Evolutionary conservation across 2,888 invertebrate species (phyloP).

Genomic region (Panzeria rudis): DNA sequence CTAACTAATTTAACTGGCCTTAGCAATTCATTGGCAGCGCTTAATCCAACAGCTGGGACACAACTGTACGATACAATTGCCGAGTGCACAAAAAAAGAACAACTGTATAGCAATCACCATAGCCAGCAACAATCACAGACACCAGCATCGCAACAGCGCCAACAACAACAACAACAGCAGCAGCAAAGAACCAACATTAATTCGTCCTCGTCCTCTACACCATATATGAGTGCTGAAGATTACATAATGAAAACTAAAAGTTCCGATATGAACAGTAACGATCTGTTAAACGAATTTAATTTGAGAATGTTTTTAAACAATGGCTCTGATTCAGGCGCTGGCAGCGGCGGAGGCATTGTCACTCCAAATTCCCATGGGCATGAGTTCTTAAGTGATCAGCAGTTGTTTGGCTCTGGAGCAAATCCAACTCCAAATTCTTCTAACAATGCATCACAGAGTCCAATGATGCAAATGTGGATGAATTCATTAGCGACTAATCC

Average conservation of each 20-base stretch:
- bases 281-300: conserved; percentile 79
- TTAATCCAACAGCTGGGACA: conserved; percentile 79
- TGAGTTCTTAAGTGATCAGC: conserved; percentile 77
- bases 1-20: conserved; percentile 79
- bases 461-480: conserved; percentile 79
- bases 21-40: conserved; percentile 78
- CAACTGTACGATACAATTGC: conserved; percentile 79
- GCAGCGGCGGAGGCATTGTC: conserved; percentile 12
- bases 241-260: conserved; percentile 75
- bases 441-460: conserved; percentile 68
- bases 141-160: conserved; percentile 58
- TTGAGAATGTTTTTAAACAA: conserved; percentile 79
- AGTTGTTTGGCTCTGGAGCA: conserved; percentile 71
- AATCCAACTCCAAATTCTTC: conserved; percentile 56
- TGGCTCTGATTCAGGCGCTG: conserved; percentile 51
- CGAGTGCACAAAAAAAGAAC: conserved; percentile 78
- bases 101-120: conserved; percentile 70
- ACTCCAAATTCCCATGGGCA: conserved; percentile 58
- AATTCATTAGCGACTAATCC: conserved; percentile 70
- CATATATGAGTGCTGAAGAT: conserved; percentile 76
- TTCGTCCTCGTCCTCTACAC: conserved; percentile 58
- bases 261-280: conserved; percentile 73
- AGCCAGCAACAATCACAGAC: conserved; percentile 50
- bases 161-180: conserved; percentile 46
- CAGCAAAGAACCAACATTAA: conserved; percentile 69